These are phyloP conservation scores for Malurus melanocephalus DNA, from an alignment of 2,113 vertebrate species.

Conservation along the genomic window DNA sequence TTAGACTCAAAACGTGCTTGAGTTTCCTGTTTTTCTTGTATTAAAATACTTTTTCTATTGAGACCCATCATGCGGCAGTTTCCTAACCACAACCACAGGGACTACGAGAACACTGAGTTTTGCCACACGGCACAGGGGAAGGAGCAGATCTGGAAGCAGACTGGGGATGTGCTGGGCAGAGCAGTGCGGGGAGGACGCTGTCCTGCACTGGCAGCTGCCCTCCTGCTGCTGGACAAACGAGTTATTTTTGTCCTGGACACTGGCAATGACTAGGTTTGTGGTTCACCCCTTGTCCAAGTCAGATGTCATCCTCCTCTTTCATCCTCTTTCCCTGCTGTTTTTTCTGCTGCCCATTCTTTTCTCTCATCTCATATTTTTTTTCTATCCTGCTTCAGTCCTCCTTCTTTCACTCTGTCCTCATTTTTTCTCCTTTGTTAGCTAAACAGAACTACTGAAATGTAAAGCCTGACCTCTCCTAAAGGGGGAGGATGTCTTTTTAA, in stretches of 20 bases:
- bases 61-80: constrained; percentile 42
- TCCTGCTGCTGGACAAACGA: not conserved
- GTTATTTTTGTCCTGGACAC: constrained; percentile 28
- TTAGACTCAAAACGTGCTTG: constrained; percentile 59
- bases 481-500: not conserved
- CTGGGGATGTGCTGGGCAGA: not conserved
- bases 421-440: constrained; percentile 2
- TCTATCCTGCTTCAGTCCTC: not conserved
- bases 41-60: constrained; percentile 68
- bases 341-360: not conserved
- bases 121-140: not conserved
- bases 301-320: constrained; percentile 19
- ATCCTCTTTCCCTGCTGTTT: not conserved
- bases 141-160: not conserved
- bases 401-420: not conserved
- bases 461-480: not conserved
- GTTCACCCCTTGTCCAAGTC: constrained; percentile 7
- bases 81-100: constrained; percentile 62
- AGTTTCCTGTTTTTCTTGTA: constrained; percentile 67
- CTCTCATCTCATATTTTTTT: not conserved
- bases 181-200: accelerated
- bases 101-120: not conserved
- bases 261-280: constrained; percentile 13
- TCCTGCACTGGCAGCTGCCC: not conserved
- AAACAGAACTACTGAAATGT: not conserved